These are phyloP conservation scores for Siniperca obscura DNA, from an alignment of 2,797 vertebrate genomes.

Conservation along the genomic window DNA sequence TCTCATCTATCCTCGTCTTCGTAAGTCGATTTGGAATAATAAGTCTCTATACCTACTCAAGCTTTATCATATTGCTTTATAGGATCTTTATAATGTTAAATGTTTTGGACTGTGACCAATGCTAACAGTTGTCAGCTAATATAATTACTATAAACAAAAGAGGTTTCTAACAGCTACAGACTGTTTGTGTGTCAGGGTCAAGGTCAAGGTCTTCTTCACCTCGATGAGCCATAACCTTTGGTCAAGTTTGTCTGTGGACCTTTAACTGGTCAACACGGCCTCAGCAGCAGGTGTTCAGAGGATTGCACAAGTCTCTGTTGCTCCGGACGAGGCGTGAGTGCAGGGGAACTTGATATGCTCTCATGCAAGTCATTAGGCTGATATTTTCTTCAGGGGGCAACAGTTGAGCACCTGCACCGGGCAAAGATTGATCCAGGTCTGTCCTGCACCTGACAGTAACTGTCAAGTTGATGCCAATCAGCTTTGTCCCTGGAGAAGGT, in stretches of 20 bases:
- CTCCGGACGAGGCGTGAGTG: constrained; percentile 12
- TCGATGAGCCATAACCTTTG: constrained; percentile 46
- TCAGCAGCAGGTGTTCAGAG: constrained; percentile 14
- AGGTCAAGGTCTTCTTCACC: constrained; percentile 48
- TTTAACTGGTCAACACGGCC: constrained; percentile 33
- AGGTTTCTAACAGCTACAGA: not conserved
- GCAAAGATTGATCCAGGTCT: constrained; percentile 40
- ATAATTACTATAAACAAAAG: constrained; percentile 33
- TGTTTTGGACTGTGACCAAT: not conserved
- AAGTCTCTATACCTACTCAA: not conserved
- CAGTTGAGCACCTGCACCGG: constrained; percentile 14
- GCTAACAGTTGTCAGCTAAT: constrained; percentile 6
- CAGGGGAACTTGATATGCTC: not conserved
- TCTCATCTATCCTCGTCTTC: constrained; percentile 22
- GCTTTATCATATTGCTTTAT: not conserved
- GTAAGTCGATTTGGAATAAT: not conserved
- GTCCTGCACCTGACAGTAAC: constrained; percentile 22
- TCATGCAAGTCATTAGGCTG: constrained; percentile 22
- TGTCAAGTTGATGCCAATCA: constrained; percentile 44
- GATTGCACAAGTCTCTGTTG: constrained; percentile 50
- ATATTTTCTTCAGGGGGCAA: constrained; percentile 18
- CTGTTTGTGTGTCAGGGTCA: constrained; percentile 12
- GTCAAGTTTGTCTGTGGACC: constrained; percentile 31
- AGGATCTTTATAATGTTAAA: not conserved
- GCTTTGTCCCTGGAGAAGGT: constrained; percentile 58